Evolutionary conservation across 2,888 invertebrate species (phyloP), one percentile per base, ranked within the genome.

Genomic region (Sarcophaga variegata): DNA sequence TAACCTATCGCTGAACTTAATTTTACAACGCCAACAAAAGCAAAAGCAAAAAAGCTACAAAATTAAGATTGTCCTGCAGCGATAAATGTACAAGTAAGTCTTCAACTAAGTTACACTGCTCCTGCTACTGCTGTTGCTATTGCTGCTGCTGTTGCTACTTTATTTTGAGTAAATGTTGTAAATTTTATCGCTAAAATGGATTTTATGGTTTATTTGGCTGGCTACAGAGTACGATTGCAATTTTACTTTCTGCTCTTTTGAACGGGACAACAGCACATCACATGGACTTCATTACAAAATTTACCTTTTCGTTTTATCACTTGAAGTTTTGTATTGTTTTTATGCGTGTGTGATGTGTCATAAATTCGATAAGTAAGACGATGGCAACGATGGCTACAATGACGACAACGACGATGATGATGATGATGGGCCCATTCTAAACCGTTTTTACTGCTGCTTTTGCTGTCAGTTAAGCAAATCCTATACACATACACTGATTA

Each of bases 271-370:
- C 75, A 37, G 1, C 37, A 66, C 37, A 54, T 54, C 54, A 54
- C 54, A 37, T 37, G 37, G 37, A 77, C 71, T 81, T 78, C 82
- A 82, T 81, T 78, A 71, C 71, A 80, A 76, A 70, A 83, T 37
- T 83, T 84, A 87, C 86, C 88, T 88, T 86, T 85, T 62, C 60
- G 77, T 83, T 83, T 82, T 85, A 83, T 79, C 79, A 84, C 76
- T 82, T 76, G 47, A 67, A 84, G 79, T 59, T 82, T 75, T 49
- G 37, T 75, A 76, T 81, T 77, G 77, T 74, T 78, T 83, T 78
- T 78, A 77, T 77, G 84, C 59, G 63, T 75, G 86, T 88, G 89
- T 89, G 88, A 88, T 89, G 89, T 89, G 89, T 89, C 89, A 88
- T 89, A 89, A 89, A 89, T 88, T 89, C 85, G 87, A 88, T 88